A percentile compares a stretch with the other conserved stretches of the same genome.
Evolutionary conservation across 2,113 vertebrate genomes (phyloP).

Genomic region (Strix uralensis): DNA sequence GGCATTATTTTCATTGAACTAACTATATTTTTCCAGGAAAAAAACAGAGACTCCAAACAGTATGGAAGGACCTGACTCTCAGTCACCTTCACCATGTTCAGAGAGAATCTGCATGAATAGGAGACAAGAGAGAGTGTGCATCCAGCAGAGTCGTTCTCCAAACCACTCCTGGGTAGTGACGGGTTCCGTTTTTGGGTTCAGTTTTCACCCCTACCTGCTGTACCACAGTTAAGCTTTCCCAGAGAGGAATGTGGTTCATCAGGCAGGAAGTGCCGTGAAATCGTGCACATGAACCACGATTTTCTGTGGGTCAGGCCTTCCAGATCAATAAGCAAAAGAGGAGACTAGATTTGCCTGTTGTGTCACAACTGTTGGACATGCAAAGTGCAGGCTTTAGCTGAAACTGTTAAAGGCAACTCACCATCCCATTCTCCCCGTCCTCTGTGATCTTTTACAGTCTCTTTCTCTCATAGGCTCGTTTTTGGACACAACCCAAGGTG

Average conservation of each 20-base stretch:
- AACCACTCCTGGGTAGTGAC: neutral
- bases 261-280: neutral
- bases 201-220: neutral
- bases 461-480: neutral
- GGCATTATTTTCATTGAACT: neutral
- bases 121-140: neutral
- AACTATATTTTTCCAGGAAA: neutral
- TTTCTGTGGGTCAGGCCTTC: neutral
- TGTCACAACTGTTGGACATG: neutral
- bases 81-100: neutral
- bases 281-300: rapidly evolving
- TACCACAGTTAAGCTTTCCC: neutral
- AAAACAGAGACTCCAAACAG: neutral
- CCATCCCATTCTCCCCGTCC: neutral
- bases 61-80: neutral
- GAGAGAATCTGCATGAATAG: neutral
- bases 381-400: neutral
- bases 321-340: neutral
- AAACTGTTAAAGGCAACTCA: neutral
- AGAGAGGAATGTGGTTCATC: neutral
- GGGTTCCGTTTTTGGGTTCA: neutral
- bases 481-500: neutral
- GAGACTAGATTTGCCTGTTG: neutral
- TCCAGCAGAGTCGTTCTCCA: neutral
- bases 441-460: neutral